Conservation (phyloP, 2,113 vertebrate genomes). For the Macquaria australasica region DNA sequence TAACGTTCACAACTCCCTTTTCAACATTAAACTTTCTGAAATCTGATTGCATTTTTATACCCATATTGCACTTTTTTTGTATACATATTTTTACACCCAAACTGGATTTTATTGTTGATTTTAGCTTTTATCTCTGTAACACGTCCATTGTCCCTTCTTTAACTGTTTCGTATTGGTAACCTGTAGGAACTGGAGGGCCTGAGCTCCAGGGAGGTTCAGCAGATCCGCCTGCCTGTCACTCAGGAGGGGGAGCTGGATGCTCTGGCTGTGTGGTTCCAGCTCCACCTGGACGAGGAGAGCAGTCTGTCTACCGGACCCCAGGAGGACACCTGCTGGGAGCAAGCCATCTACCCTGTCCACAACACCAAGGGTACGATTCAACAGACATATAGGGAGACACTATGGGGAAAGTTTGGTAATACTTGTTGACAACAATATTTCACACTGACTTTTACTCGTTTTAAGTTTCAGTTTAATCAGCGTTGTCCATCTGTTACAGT, state of each 20-base stretch:
- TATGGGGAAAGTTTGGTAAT: not conserved
- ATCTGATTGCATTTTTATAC: not conserved
- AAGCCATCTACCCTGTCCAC: conserved; percentile 96
- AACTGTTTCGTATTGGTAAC: not conserved
- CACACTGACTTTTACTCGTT: not conserved
- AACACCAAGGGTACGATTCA: conserved; percentile 83
- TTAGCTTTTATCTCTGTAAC: too few relatives aligned
- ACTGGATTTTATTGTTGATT: not conserved
- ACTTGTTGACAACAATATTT: too few relatives aligned
- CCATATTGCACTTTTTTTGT: not conserved
- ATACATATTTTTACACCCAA: not conserved
- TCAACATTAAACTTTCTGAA: not conserved
- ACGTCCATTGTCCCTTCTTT: too few relatives aligned
- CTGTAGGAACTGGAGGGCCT: conserved; percentile 93
- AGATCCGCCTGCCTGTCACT: conserved; percentile 82
- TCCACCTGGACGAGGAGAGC: conserved; percentile 93
- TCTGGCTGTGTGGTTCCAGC: conserved; percentile 95
- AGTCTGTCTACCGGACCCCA: conserved; percentile 92
- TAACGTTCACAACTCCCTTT: not conserved
- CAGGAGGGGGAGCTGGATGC: conserved; percentile 91
- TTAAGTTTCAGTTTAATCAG: not conserved
- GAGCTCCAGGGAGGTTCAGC: conserved; percentile 83
- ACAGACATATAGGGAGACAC: not conserved
- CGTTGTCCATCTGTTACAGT: not conserved
- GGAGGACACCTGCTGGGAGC: conserved; percentile 98